Evolutionary conservation across 1,140 invertebrate species (phyloP), one percentile per base, ranked within the genome.

Genomic region (Glomeris maerens): DNA sequence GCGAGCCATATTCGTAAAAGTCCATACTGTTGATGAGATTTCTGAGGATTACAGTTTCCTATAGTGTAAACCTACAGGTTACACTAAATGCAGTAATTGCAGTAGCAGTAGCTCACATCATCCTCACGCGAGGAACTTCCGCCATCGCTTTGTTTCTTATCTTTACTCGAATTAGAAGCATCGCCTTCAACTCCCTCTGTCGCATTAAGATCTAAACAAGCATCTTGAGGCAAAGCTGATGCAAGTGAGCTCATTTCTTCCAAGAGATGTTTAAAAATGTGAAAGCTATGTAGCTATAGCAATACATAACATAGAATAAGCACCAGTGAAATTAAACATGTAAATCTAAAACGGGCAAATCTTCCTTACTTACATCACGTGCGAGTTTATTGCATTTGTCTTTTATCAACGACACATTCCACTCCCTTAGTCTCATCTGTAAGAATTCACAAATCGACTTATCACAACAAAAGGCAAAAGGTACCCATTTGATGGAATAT

Each of bases 1-100:
- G 63, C 63, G 49, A 66, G 59, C 70, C 70, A 72, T 28, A 72
- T 62, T 48, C 66, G 60, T 4, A 70, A 42, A 41, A 72, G 58
- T 28, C 68, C 67, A 49, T 57, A 54, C 40, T 59, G 58, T 13
- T 55, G 57, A 41, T 52, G 55, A 0, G 47, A 22, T 52, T 40
- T 47, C n/a, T 38, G 26, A 27, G 26, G n/a, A 22, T 38, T 10
- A 20, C 46, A 10, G 45, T 47, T 47, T 7, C n/a, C 13, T 13
- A 49, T 14, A 4, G 45, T 50, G 21, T 14, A 17, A 48, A 47
- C 22, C 21, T 38, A 45, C 38, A 39, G 45, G 20, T 44, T 44
- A 44, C 7, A n/a, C n/a, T n/a, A n/a, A n/a, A n/a, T n/a, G n/a
- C n/a, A n/a, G n/a, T n/a, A n/a, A n/a, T n/a, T n/a, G n/a, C n/a